A percentile compares a stretch with the other conserved stretches of the same genome.
phyloP scores from a whole-genome alignment of 1,140 invertebrate genomes.

The Drosophila virilis region DNA sequence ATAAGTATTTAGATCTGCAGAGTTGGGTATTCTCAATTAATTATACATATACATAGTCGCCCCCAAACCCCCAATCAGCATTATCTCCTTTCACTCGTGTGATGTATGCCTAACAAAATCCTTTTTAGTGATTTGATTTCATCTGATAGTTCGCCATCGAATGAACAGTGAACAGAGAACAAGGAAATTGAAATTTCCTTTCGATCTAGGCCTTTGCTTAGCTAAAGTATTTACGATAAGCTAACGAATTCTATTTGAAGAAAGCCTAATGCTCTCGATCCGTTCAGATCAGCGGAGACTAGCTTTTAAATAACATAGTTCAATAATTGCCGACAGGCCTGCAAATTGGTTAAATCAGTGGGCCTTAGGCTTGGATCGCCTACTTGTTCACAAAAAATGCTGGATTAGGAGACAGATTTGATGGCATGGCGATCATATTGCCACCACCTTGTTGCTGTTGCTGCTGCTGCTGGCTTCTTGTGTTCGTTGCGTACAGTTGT shows the following conservation, averaged over 20 bases:
- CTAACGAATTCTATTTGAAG: conserved; percentile 21
- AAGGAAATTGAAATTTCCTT: conserved; percentile 1
- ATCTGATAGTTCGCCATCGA: background rate
- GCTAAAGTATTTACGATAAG: conserved; percentile 4
- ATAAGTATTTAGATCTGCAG: conserved; percentile 20
- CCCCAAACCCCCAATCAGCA: background rate
- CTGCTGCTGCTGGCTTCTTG: conserved; percentile 86
- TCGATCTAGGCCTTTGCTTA: conserved; percentile 2
- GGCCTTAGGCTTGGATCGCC: background rate
- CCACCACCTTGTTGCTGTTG: conserved; percentile 38
- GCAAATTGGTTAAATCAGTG: background rate
- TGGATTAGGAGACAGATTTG: conserved; percentile 69
- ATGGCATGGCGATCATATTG: conserved; percentile 77
- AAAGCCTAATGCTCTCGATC: background rate
- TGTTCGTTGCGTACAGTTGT: conserved; percentile 95
- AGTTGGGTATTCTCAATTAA: conserved; percentile 11
- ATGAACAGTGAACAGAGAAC: background rate
- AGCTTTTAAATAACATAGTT: conserved; percentile 7
- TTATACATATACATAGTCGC: conserved; percentile 28
- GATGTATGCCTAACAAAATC: conserved; percentile 13
- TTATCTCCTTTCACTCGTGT: background rate
- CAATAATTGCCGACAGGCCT: background rate
- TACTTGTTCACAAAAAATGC: conserved; percentile 77
- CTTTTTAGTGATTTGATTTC: background rate
- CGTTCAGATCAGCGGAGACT: conserved; percentile 25